Percentiles rank a stretch among this genome's conserved stretches.
These are phyloP conservation scores for Morelia viridis DNA, from an alignment of 2,797 vertebrate genomes.

Conservation along the genomic window DNA sequence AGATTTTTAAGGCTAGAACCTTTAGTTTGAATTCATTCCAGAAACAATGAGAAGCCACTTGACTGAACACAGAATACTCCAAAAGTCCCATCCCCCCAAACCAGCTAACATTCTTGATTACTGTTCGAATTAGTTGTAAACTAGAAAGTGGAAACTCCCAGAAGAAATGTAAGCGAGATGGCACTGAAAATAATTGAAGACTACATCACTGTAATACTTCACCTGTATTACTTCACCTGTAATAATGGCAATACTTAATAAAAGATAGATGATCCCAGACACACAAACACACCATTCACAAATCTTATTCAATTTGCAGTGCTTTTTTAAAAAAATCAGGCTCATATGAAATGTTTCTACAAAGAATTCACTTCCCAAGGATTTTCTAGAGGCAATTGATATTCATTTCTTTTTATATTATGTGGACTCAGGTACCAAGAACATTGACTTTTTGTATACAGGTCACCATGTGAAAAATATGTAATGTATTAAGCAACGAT, in stretches of 20 bases:
- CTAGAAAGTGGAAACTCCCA: background rate
- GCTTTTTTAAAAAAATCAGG: too few relatives aligned
- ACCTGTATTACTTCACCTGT: too few relatives aligned
- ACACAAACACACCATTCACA: too few relatives aligned
- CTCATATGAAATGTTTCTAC: too few relatives aligned
- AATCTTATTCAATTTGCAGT: too few relatives aligned
- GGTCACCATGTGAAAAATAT: background rate
- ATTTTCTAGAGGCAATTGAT: background rate
- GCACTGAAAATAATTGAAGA: background rate
- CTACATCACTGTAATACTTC: background rate
- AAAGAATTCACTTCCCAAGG: too few relatives aligned
- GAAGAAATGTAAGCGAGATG: conserved; percentile 11
- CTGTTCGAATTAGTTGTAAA: too few relatives aligned
- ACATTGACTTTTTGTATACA: background rate
- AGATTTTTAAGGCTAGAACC: background rate
- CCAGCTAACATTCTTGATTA: too few relatives aligned
- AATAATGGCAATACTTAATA: background rate
- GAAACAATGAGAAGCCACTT: background rate
- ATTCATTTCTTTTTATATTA: background rate
- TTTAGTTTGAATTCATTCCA: background rate
- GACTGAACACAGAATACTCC: background rate
- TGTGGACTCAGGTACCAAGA: background rate
- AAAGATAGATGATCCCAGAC: too few relatives aligned
- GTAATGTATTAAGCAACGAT: background rate
- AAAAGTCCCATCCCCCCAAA: too few relatives aligned